Base-by-base conservation (phyloP, 37 sponge, comb jelly and placozoan species). In the Spongilla lacustris region DNA sequence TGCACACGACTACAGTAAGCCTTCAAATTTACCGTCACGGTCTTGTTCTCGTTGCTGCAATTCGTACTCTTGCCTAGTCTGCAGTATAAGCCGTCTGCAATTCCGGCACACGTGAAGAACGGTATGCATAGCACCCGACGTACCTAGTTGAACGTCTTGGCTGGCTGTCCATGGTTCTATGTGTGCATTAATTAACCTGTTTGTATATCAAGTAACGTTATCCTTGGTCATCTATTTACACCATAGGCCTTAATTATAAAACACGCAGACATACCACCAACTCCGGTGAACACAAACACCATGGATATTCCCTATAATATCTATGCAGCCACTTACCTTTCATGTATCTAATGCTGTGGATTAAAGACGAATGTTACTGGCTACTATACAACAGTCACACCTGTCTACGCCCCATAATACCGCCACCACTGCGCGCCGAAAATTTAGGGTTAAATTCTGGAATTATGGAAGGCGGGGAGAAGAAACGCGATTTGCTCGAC, bases 141-240 rank as follows among this genome's bases (percentile, higher is more conserved):
- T 58, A 58, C 58, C 58, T 58, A 58, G 58, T 58, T 58, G 58
- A 58, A 58, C 58, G 58, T 58, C 58, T 58, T 58, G 58, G 58
- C 19, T 58, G 58, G 58, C 58, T 58, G 58, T 58, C 58, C 58
- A 58, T 58, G 19, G 12, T 17, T 13, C 14, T 8, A 1, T 14
- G 11, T 17, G 19, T 58, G 14, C 58, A 19, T 58, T 17, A 58
- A 1, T 58, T 58, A 17, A 1, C 19, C 58, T 13, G 58, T 58
- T 46, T 58, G 21, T 1, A 58, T 17, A 58, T 58, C 4, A 10
- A 58, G 58, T 58, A 58, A 46, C 8, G 46, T 46, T 46, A 46
- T 46, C 46, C 46, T 46, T 17, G 21, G 58, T 17, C 58, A 17
- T 19, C 58, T 58, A n/a, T n/a, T n/a, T n/a, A 8, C 46, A 46